Conservation (phyloP, 1,140 invertebrate genomes). For the fruit fly (Drosophila melanogaster) region Release_6_plus_ISO1_MT NT_037436.4:3203501-3204000, state of each 20-base stretch:
- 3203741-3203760: conserved; percentile 91
- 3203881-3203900: conserved; percentile 57
- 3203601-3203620: neutral
- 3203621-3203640: neutral
- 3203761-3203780: conserved; percentile 87
- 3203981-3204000: conserved; percentile 66
- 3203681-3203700: conserved; percentile 30
- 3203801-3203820: conserved; percentile 85
- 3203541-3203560: too few relatives aligned
- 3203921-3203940: conserved; percentile 48
- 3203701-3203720: conserved; percentile 56
- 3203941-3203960: conserved; percentile 62
- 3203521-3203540: too few relatives aligned
- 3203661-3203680: neutral
- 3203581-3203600: neutral
- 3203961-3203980: conserved; percentile 55
- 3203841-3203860: conserved; percentile 84
- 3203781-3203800: conserved; percentile 88
- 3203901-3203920: conserved; percentile 66
- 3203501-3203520: too few relatives aligned
- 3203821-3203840: conserved; percentile 89
- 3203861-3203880: conserved; percentile 75
- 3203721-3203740: conserved; percentile 87
- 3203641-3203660: neutral
- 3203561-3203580: neutral